phyloP scores from a whole-genome alignment of 2,888 invertebrate genomes.

The Cataglyphis livida region DNA sequence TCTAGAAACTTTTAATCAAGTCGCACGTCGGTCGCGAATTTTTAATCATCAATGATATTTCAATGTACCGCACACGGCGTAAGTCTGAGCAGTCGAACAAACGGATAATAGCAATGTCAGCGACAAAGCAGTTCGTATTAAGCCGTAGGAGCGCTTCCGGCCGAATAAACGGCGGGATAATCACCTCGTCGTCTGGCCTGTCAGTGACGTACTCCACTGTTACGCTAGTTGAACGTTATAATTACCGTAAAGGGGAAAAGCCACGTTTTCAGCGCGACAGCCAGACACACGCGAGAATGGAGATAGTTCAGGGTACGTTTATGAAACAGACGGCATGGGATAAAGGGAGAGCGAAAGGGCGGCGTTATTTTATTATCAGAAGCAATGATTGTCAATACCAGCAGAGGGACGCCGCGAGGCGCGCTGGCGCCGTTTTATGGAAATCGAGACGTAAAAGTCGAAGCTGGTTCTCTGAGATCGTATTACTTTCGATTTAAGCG shows the following conservation, averaged over 20 bases:
- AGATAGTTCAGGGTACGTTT: conserved; percentile 43
- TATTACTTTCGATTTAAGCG: conserved; percentile 53
- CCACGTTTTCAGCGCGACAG: conserved; percentile 59
- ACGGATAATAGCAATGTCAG: conserved; percentile 54
- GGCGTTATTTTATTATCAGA: conserved; percentile 61
- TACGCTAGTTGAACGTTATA: conserved; percentile 65
- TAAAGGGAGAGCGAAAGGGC: conserved; percentile 45
- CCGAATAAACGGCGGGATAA: conserved; percentile 52
- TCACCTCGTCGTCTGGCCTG: conserved; percentile 53
- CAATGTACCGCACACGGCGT: conserved; percentile 13
- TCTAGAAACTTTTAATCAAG: not conserved
- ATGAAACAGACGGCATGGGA: conserved; percentile 24
- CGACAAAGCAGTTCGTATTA: conserved; percentile 54
- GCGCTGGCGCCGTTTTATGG: conserved; percentile 58
- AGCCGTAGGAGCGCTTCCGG: conserved; percentile 51
- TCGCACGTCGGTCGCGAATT: not conserved
- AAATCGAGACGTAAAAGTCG: conserved; percentile 56
- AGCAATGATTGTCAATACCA: conserved; percentile 68
- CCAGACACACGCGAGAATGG: conserved; percentile 37
- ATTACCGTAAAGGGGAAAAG: conserved; percentile 56
- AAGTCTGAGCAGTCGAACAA: conserved; percentile 50
- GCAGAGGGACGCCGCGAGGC: conserved; percentile 35
- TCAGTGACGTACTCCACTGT: conserved; percentile 64
- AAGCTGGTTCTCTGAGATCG: conserved; percentile 34
- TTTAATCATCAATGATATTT: not conserved